Base-by-base conservation (phyloP, 2,113 vertebrate species). In the Prionailurus viverrinus region DNA sequence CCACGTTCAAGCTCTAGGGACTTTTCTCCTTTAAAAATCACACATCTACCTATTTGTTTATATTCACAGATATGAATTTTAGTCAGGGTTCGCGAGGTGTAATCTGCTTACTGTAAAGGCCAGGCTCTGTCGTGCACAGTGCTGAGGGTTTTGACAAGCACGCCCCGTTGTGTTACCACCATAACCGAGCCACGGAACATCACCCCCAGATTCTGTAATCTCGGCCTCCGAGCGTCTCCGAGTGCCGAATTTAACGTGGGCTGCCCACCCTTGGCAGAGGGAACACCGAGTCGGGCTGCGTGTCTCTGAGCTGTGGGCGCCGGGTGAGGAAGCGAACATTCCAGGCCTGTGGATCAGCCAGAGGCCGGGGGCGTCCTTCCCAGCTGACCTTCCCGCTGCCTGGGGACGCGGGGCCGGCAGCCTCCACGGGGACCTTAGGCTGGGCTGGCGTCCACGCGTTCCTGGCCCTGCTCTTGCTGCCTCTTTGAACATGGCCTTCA, bases 361-460 rank as follows among this genome's bases (percentile, higher is more conserved):
- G 33, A 69, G 51, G 12, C 39, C 3, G 85, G 39, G 69, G 33
- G 39, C 18, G 0, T 39, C 69, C 15, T 71, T 3, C 12, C 41
- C 3, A 0, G n/a, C 12, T 7, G 19, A 3, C 7, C 41, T 9
- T 31, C 33, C 2, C 0, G 14, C 61, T 61, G 84, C 45, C 16
- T 16, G 53, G 41, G 55, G 66, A 23, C 1, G 10, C 2, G 0
- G 48, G 71, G 45, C 48, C 21, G 0, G 29, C 9, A 25, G 82
- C 48, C 48, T 65, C 19, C 29, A 1, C 0, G 7, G 55, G 55
- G 55, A 63, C 74, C 4, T 0, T 0, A 8, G 29, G 15, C 55
- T 33, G 21, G 53, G 58, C 48, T 3, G 25, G 66, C 36, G 0
- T 33, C 82, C 25, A 2, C 6, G n/a, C 0, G 0, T 8, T 13